Conservation (phyloP, 2,797 vertebrate genomes). For the Pangasius krempfi region DNA sequence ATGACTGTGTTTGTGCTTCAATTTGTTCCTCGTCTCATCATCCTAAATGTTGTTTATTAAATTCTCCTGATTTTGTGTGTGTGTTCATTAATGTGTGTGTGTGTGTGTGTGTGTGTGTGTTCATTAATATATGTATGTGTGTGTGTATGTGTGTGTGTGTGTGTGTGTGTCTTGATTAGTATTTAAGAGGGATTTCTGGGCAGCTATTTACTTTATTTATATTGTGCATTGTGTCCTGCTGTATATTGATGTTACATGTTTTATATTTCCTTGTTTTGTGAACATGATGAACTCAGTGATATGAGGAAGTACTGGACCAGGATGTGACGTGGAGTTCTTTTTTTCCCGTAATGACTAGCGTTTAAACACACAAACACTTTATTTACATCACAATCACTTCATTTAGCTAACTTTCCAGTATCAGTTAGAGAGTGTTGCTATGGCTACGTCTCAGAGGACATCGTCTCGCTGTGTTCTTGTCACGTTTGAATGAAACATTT, state of each 20-base stretch:
- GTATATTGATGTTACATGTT: background rate
- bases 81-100: background rate
- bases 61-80: background rate
- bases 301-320: background rate
- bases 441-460: background rate
- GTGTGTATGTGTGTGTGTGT: background rate
- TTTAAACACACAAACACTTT: background rate
- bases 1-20: conserved; percentile 1
- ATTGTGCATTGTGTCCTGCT: background rate
- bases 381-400: background rate
- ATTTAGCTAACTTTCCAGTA: background rate
- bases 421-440: background rate
- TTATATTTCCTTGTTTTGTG: background rate
- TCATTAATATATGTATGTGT: background rate
- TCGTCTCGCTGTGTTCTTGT: background rate
- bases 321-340: background rate
- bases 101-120: background rate
- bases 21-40: background rate
- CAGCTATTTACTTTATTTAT: background rate
- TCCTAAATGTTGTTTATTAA: background rate
- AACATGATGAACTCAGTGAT: background rate
- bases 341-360: background rate
- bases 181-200: background rate
- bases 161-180: background rate
- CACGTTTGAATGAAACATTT: background rate